Evolutionary conservation across 2,113 vertebrate species (phyloP).

Genomic region (Dicrurus megarhynchus): DNA sequence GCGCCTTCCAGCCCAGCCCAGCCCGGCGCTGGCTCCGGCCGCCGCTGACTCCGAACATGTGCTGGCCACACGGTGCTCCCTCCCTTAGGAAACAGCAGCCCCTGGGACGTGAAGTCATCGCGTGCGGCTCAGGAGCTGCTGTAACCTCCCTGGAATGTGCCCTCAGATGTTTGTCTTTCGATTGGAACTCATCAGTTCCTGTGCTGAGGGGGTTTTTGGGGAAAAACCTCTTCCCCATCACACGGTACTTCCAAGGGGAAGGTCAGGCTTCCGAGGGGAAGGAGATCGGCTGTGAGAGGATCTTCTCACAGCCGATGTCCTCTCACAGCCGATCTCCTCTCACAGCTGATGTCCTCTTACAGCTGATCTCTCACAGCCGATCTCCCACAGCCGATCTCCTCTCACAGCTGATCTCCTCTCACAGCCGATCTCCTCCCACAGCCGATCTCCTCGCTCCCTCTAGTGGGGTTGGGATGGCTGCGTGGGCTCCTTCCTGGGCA

Average conservation of each 20-base stretch:
- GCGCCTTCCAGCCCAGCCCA: not conserved
- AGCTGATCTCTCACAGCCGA: not conserved
- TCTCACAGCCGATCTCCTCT: not conserved
- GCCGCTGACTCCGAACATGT: not conserved
- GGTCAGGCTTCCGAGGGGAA: not conserved
- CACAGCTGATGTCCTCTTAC: not conserved
- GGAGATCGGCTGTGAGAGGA: no score
- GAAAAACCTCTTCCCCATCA: not conserved
- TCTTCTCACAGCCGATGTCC: rapidly evolving
- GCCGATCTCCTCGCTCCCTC: not conserved
- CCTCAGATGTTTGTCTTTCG: not conserved
- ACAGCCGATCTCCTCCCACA: no score
- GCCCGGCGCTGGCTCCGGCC: not conserved
- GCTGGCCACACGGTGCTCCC: not conserved
- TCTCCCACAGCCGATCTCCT: not conserved
- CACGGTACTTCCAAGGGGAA: rapidly evolving
- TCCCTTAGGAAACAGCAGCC: not conserved
- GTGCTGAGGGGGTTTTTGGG: not conserved
- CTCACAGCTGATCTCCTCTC: no score
- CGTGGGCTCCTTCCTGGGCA: not conserved
- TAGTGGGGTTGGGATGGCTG: not conserved
- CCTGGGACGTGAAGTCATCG: not conserved
- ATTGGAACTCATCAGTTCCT: not conserved
- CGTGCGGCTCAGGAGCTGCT: not conserved
- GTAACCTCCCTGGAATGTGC: not conserved